Evolutionary conservation across 64 coral and sea anemone genomes (phyloP).

Genomic region (Pachyseris speciosa): DNA sequence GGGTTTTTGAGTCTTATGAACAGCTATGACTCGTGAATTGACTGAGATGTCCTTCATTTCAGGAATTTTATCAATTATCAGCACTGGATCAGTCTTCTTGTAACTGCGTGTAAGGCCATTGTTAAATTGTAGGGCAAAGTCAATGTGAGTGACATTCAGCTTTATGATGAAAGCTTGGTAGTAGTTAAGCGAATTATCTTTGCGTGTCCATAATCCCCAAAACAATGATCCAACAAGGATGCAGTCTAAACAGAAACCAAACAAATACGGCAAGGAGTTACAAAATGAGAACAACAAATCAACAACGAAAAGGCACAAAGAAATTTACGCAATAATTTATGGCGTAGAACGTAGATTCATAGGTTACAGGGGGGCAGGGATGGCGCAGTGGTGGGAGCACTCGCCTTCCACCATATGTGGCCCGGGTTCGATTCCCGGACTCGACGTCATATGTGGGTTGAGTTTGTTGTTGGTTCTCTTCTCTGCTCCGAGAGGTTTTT

Average conservation of each 20-base stretch:
- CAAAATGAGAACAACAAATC: background rate
- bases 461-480: no score
- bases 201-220: background rate
- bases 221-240: constrained; percentile 25
- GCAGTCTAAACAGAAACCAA: background rate
- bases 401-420: no score
- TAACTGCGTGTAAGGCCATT: background rate
- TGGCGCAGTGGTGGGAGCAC: no score
- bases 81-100: background rate
- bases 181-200: background rate
- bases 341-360: no score
- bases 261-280: background rate
- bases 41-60: background rate
- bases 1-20: background rate
- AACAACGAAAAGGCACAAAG: background rate
- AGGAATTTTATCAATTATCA: background rate
- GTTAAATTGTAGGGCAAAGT: background rate
- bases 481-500: no score
- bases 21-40: constrained; percentile 19
- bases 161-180: background rate
- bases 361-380: no score
- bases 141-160: background rate
- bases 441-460: no score
- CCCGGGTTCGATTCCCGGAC: no score
- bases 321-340: no score